Conservation (phyloP, 2,888 invertebrate species). For the Kuschelorhynchus macadamiae region DNA sequence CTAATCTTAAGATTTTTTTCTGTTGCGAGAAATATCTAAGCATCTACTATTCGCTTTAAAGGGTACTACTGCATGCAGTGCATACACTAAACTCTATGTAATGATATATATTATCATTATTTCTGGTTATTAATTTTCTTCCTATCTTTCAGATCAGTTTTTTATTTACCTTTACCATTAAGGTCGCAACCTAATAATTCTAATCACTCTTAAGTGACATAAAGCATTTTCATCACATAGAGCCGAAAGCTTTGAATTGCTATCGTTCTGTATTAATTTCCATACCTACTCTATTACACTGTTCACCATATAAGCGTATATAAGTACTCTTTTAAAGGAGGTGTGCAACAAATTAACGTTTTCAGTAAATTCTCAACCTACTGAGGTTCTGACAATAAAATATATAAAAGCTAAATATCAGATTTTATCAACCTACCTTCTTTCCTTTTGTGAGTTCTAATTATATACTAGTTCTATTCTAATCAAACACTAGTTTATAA, state of each 20-base stretch:
- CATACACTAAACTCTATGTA: not conserved
- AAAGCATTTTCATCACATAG: conserved; percentile 61
- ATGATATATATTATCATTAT: too few species aligned
- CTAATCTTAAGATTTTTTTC: too few species aligned
- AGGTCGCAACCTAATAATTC: conserved; percentile 18
- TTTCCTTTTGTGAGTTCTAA: too few species aligned
- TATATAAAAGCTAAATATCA: not conserved
- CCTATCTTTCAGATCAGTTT: too few species aligned
- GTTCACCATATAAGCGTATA: conserved; percentile 46
- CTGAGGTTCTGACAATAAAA: not conserved
- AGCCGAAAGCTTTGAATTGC: conserved; percentile 41
- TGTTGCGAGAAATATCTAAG: too few species aligned
- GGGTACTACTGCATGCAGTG: conserved; percentile 17
- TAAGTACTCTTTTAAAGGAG: not conserved
- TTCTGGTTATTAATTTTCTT: too few species aligned
- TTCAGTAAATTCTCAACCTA: not conserved
- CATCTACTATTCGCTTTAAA: too few species aligned
- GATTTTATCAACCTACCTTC: too few species aligned
- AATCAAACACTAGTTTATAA: too few species aligned
- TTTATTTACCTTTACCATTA: not conserved
- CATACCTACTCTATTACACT: conserved; percentile 49
- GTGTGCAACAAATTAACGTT: conserved; percentile 1
- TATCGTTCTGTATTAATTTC: conserved; percentile 37
- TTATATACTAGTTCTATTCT: too few species aligned
- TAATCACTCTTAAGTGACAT: conserved; percentile 54